phyloP scores from a whole-genome alignment of 2,888 invertebrate species.

The Eutolmus rufibarbis region DNA sequence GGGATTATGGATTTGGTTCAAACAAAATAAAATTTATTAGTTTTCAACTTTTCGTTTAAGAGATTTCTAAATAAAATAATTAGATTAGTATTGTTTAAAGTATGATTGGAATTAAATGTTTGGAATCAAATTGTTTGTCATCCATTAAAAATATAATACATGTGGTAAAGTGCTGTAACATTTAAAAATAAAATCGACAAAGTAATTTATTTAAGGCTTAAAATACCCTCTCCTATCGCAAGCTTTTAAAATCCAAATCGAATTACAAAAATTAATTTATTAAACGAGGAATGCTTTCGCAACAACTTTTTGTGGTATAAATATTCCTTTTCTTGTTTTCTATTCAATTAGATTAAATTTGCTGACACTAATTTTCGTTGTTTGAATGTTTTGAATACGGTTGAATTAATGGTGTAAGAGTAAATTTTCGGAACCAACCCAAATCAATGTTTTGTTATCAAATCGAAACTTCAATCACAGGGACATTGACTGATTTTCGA shows the following conservation, averaged over 20 bases:
- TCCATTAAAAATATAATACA: neutral
- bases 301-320: neutral
- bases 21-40: neutral
- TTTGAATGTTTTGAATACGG: neutral
- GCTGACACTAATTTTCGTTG: neutral
- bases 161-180: neutral
- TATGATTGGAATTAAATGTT: neutral
- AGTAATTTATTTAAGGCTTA: neutral
- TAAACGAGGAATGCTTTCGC: neutral
- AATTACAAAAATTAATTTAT: neutral
- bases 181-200: neutral
- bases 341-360: constrained; percentile 21
- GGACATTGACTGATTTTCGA: neutral
- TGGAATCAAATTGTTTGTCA: neutral
- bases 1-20: neutral
- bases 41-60: neutral
- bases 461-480: neutral
- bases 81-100: neutral
- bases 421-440: neutral
- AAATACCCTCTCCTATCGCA: neutral
- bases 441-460: neutral
- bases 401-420: neutral
- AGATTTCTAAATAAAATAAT: neutral
- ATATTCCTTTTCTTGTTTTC: neutral
- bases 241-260: neutral